These are phyloP conservation scores for Acanthococcus lagerstroemiae DNA, from an alignment of 2,888 invertebrate species.

Conservation along the genomic window DNA sequence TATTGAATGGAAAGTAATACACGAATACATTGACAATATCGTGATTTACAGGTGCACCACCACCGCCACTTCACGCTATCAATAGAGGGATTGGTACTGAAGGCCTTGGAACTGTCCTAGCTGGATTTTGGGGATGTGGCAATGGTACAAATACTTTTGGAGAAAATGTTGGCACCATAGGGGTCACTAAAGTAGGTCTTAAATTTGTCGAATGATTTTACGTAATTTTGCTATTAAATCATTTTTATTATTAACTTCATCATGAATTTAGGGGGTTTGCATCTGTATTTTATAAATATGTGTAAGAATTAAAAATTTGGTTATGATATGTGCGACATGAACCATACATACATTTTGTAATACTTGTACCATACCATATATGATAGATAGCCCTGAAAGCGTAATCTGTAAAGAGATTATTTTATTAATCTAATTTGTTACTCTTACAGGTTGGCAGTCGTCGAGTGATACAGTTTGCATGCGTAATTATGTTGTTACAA, in stretches of 20 bases:
- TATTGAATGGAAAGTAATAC: no score
- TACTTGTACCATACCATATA: neutral
- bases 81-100: slow-evolving; percentile 78
- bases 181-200: slow-evolving; percentile 60
- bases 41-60: slow-evolving; percentile 53
- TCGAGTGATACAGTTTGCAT: slow-evolving; percentile 67
- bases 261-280: no score
- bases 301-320: no score
- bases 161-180: slow-evolving; percentile 82
- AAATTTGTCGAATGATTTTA: no score
- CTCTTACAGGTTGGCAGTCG: slow-evolving; percentile 58
- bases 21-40: neutral
- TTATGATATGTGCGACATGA: no score
- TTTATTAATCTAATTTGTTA: no score
- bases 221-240: no score
- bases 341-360: neutral
- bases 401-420: neutral
- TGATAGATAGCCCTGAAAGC: neutral
- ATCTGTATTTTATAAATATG: no score
- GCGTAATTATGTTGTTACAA: slow-evolving; percentile 61
- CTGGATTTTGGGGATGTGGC: slow-evolving; percentile 75
- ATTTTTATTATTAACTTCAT: no score
- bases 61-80: slow-evolving; percentile 76
- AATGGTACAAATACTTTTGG: slow-evolving; percentile 84
- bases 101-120: slow-evolving; percentile 71